Conservation (phyloP, 2,113 vertebrate species). For the Urocynchramus pylzowi region DNA sequence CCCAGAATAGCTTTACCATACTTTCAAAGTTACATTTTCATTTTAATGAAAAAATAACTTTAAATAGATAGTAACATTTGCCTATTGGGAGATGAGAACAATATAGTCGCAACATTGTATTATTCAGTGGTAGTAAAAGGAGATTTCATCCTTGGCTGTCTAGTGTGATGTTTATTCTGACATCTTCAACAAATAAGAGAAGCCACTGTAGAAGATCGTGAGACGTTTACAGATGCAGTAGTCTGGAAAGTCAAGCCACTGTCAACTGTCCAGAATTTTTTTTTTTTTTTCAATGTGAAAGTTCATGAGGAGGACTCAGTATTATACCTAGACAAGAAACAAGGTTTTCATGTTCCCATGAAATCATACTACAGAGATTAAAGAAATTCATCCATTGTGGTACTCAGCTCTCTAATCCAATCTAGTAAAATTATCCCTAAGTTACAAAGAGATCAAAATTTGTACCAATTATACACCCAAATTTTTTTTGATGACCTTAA, state of each 20-base stretch:
- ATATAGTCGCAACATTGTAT: neutral
- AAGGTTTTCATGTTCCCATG: neutral
- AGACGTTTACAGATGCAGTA: neutral
- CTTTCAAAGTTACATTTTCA: conserved; percentile 35
- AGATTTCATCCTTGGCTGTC: neutral
- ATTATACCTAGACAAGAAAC: neutral
- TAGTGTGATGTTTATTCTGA: neutral
- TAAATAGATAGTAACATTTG: neutral
- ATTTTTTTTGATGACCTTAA: neutral
- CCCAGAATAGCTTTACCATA: neutral
- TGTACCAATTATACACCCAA: neutral
- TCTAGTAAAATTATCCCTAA: neutral
- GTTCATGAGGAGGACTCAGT: neutral
- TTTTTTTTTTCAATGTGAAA: neutral
- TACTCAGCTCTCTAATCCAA: neutral
- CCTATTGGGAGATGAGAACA: neutral
- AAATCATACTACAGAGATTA: neutral
- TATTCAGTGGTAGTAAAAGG: neutral
- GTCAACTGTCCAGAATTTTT: neutral
- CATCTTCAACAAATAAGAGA: neutral
- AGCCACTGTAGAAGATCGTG: neutral
- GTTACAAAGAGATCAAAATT: neutral
- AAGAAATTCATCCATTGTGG: neutral
- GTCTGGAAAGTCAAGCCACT: neutral
- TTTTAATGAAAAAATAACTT: conserved; percentile 40